These are phyloP conservation scores for Homarus gammarus DNA, from an alignment of 2,888 invertebrate species.

Conservation along the genomic window DNA sequence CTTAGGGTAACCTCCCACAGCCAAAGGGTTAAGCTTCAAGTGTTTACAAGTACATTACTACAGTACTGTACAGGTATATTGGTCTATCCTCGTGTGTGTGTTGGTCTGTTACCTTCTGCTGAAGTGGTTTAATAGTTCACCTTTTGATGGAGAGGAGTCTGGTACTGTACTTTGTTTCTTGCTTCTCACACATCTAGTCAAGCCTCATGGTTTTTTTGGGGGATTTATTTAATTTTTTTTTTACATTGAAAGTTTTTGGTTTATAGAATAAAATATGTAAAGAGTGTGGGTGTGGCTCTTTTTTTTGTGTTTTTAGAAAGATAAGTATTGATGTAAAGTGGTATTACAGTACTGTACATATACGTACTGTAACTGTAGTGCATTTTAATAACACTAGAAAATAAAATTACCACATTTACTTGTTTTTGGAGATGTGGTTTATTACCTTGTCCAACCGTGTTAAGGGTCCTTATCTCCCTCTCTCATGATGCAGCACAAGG, in stretches of 20 bases:
- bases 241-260: neutral
- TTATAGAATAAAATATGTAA: neutral
- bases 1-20: no score
- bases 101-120: no score
- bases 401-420: no score
- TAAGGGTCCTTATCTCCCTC: no score
- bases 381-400: neutral
- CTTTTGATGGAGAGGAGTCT: neutral
- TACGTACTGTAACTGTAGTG: neutral
- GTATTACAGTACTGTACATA: neutral
- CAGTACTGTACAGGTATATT: no score
- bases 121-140: no score
- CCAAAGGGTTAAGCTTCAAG: no score
- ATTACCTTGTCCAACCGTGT: no score
- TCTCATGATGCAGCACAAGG: no score
- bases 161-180: neutral
- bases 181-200: neutral
- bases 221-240: neutral
- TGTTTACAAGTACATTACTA: no score
- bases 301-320: neutral
- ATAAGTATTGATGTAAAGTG: neutral
- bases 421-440: no score
- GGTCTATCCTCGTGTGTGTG: no score
- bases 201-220: neutral
- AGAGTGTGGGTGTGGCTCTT: neutral